These are phyloP conservation scores for Melinaea marsaeus DNA, from an alignment of 2,888 invertebrate genomes.

Conservation along the genomic window DNA sequence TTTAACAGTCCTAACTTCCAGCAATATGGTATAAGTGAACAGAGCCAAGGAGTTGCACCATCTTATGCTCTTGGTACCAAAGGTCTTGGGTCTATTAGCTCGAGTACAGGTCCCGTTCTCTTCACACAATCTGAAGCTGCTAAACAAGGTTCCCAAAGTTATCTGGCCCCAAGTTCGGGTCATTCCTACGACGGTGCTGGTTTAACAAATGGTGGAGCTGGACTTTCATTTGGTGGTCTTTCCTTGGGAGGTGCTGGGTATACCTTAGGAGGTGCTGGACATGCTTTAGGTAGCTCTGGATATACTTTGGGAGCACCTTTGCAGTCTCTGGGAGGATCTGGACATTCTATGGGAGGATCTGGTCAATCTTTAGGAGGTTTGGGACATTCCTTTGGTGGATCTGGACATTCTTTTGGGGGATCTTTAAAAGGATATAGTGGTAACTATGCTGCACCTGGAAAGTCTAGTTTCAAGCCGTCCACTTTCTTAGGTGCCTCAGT, in stretches of 20 bases:
- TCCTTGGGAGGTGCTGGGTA: conserved; percentile 3
- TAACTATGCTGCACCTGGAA: conserved; percentile 51
- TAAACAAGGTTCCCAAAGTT: conserved; percentile 40
- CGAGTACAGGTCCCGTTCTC: conserved; percentile 62
- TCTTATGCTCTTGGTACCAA: conserved; percentile 65
- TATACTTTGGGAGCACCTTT: conserved; percentile 6
- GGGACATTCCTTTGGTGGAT: conserved; percentile 41
- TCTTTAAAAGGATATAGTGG: conserved; percentile 50
- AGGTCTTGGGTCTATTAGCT: conserved; percentile 63
- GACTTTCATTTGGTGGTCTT: background rate
- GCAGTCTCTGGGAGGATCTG: conserved; percentile 9
- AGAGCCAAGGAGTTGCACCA: conserved; percentile 48
- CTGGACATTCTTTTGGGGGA: conserved; percentile 45
- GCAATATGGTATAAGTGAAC: conserved; percentile 54
- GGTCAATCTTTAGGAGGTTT: conserved; percentile 45
- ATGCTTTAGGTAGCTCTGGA: conserved; percentile 33
- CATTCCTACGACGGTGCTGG: conserved; percentile 1
- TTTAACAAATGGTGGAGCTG: conserved; percentile 1
- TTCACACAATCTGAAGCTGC: conserved; percentile 57
- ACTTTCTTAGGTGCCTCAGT: conserved; percentile 64
- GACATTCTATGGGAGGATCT: conserved; percentile 32
- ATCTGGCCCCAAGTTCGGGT: conserved; percentile 41
- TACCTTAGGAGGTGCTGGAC: conserved; percentile 34
- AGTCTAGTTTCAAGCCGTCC: conserved; percentile 68
- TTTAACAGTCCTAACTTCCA: conserved; percentile 51